phyloP scores from a whole-genome alignment of 2,888 invertebrate species.

The Drosophila ustulata region DNA sequence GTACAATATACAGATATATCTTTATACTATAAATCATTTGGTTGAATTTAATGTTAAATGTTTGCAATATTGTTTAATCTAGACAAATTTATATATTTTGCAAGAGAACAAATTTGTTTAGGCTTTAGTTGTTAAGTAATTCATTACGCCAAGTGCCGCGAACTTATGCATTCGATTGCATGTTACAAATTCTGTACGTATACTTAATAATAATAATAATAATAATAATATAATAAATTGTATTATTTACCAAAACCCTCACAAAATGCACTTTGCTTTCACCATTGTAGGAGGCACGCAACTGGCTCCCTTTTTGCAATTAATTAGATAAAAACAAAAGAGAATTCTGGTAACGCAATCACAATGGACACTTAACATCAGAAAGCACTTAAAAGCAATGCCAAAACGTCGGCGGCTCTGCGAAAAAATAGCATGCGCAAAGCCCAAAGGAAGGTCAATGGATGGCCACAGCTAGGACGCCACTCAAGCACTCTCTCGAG shows the following conservation, averaged over 20 bases:
- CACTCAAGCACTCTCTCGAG: slow-evolving; percentile 14
- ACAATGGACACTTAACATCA: slow-evolving; percentile 54
- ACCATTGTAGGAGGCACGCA: neutral
- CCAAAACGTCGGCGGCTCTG: neutral
- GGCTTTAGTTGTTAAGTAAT: slow-evolving; percentile 39
- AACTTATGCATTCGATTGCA: slow-evolving; percentile 38
- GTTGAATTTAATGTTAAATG: slow-evolving; percentile 64
- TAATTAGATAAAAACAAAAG: slow-evolving; percentile 38
- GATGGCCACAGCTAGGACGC: neutral
- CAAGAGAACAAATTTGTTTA: slow-evolving; percentile 49
- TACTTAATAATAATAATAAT: slow-evolving; percentile 23
- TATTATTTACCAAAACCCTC: slow-evolving; percentile 57
- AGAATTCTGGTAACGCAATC: slow-evolving; percentile 16
- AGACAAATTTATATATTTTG: slow-evolving; percentile 43
- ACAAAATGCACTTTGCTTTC: slow-evolving; percentile 5
- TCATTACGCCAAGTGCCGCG: slow-evolving; percentile 31
- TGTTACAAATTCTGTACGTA: slow-evolving; percentile 31
- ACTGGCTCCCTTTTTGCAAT: slow-evolving; percentile 26
- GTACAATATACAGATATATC: slow-evolving; percentile 50
- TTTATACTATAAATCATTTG: slow-evolving; percentile 39
- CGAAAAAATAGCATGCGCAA: neutral
- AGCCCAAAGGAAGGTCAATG: slow-evolving; percentile 22
- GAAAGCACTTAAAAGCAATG: slow-evolving; percentile 67
- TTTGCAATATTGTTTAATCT: slow-evolving; percentile 58
- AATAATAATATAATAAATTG: slow-evolving; percentile 51